Evolutionary conservation across 1,140 invertebrate species (phyloP).

Genomic region (Hesperophylax magnus): DNA sequence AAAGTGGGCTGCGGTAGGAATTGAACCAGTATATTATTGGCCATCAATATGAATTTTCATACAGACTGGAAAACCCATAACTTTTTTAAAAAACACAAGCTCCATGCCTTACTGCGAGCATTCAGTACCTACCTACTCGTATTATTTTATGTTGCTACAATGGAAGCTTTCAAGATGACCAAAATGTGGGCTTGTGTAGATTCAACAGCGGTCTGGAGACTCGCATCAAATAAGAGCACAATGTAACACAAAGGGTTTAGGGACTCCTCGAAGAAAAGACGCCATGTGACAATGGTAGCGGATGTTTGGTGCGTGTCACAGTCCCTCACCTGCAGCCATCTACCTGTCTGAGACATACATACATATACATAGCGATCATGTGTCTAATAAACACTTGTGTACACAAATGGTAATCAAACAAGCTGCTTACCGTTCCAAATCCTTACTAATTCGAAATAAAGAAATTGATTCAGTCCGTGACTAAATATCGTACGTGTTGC

Average conservation of each 20-base stretch:
- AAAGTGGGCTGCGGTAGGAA: too few species aligned
- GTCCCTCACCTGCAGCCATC: conserved; percentile 38
- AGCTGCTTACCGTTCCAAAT: conserved; percentile 35
- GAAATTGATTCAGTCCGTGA: conserved; percentile 52
- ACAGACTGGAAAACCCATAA: too few species aligned
- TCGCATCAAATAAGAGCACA: neutral
- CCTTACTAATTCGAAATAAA: conserved; percentile 49
- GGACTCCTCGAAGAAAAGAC: neutral
- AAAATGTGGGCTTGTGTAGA: too few species aligned
- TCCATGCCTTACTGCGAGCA: too few species aligned
- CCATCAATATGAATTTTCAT: too few species aligned
- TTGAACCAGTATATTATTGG: too few species aligned
- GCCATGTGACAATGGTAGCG: conserved; percentile 41
- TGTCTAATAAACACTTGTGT: conserved; percentile 56
- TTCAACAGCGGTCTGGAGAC: neutral
- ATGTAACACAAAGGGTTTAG: neutral
- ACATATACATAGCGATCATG: conserved; percentile 34
- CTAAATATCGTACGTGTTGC: conserved; percentile 47
- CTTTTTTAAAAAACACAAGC: too few species aligned
- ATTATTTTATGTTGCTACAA: too few species aligned
- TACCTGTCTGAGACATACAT: neutral
- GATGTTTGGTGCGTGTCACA: conserved; percentile 55
- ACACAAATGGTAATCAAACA: conserved; percentile 53
- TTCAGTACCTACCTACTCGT: too few species aligned
- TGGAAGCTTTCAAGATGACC: too few species aligned